These are phyloP conservation scores for Phylloscopus collybita DNA, from an alignment of 2,797 vertebrate genomes.

Conservation along the genomic window DNA sequence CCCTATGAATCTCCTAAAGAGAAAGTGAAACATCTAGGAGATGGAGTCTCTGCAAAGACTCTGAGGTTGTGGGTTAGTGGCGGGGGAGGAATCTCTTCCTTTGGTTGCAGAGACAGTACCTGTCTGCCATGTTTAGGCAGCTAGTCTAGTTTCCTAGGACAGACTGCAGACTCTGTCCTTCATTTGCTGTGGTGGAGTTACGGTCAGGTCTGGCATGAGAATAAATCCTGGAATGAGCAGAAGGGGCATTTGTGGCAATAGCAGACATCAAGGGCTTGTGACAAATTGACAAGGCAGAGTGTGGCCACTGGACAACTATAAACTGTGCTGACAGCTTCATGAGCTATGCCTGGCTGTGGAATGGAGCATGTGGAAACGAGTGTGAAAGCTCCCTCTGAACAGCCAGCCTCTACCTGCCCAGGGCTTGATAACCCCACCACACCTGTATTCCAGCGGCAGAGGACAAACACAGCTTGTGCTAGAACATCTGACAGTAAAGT, in stretches of 20 bases:
- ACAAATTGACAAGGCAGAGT: neutral
- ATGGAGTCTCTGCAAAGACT: neutral
- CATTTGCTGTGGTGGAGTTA: neutral
- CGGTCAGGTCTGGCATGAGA: neutral
- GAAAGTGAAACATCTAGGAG: fast-evolving
- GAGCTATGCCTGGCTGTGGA: neutral
- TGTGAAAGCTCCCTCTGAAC: neutral
- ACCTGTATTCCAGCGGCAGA: neutral
- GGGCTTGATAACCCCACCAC: neutral
- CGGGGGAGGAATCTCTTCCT: neutral
- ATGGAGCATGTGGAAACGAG: neutral
- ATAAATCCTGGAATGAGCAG: neutral
- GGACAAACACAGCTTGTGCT: neutral
- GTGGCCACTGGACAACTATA: neutral
- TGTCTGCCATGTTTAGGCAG: neutral
- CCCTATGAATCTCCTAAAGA: neutral
- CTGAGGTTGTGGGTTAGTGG: neutral
- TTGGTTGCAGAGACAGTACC: neutral
- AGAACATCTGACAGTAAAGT: neutral
- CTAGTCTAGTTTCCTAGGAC: neutral
- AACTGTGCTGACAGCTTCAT: neutral
- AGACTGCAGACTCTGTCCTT: neutral
- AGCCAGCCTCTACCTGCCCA: neutral
- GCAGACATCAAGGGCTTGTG: neutral
- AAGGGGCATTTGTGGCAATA: neutral